These are phyloP conservation scores for Atta cephalotes DNA, from an alignment of 1,140 invertebrate genomes.

Conservation along the genomic window DNA sequence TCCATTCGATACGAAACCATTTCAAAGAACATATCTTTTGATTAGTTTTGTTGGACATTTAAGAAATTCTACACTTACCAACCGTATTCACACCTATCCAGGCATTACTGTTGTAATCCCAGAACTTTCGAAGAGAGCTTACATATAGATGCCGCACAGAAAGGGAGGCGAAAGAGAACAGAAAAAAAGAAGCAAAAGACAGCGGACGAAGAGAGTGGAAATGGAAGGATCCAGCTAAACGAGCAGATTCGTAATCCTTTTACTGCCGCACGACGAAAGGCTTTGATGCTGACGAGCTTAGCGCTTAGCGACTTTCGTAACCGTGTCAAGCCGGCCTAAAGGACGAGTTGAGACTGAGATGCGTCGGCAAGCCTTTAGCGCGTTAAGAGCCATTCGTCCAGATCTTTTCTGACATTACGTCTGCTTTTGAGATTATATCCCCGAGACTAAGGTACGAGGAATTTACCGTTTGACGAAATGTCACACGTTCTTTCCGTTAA, in stretches of 20 bases:
- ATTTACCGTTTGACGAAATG: constrained; percentile 3
- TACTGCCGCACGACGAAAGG: constrained; percentile 66
- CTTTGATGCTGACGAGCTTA: constrained; percentile 76
- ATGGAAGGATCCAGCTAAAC: constrained; percentile 69
- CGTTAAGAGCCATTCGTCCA: constrained; percentile 59
- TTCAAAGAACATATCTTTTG: not conserved
- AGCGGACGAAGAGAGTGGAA: constrained; percentile 34
- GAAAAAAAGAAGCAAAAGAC: not conserved
- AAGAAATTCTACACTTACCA: constrained; percentile 10
- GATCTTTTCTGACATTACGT: constrained; percentile 56
- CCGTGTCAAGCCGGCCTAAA: constrained; percentile 72
- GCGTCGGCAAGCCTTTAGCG: constrained; percentile 55
- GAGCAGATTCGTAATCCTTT: constrained; percentile 73
- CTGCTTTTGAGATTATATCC: constrained; percentile 51
- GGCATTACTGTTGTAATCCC: constrained; percentile 46
- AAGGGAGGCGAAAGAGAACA: not conserved
- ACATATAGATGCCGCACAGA: not conserved
- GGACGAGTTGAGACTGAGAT: constrained; percentile 60
- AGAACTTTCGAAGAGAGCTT: constrained; percentile 28
- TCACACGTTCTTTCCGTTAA: not conserved
- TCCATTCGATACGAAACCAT: not conserved
- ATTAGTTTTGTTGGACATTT: constrained; percentile 21
- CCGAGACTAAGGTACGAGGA: not conserved
- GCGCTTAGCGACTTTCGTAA: constrained; percentile 73
- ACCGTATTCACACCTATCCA: constrained; percentile 22